Evolutionary conservation across 2,113 vertebrate species (phyloP).

Genomic region (Mola mola): DNA sequence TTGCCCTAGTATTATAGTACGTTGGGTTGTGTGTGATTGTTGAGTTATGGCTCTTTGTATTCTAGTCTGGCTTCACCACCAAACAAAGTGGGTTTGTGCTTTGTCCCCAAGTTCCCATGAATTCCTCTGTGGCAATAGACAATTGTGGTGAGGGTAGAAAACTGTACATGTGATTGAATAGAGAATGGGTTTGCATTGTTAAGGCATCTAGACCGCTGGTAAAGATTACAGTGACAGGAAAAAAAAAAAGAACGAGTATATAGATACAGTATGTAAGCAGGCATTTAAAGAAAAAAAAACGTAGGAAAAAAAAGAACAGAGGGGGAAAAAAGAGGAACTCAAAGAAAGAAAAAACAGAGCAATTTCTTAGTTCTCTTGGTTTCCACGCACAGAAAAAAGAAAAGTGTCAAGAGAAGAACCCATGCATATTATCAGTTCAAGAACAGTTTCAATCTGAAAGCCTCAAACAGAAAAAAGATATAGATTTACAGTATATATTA

Average conservation of each 20-base stretch:
- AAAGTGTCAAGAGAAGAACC: conserved; percentile 82
- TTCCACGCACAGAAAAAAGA: conserved; percentile 61
- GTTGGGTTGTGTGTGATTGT: conserved; percentile 63
- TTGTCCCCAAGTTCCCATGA: conserved; percentile 87
- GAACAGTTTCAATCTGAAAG: conserved; percentile 92
- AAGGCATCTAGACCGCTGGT: conserved; percentile 99
- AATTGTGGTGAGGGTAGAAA: conserved; percentile 91
- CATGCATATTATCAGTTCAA: conserved; percentile 97
- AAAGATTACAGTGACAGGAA: conserved; percentile 96
- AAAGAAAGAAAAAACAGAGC: conserved; percentile 83
- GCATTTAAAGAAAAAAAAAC: conserved; percentile 90
- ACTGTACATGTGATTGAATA: conserved; percentile 95
- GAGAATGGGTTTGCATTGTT: conserved; percentile 97
- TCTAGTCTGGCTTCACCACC: conserved; percentile 76
- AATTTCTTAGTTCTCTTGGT: conserved; percentile 69
- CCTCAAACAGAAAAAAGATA: conserved; percentile 85
- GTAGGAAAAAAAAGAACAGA: conserved; percentile 86
- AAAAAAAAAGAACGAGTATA: conserved; percentile 85
- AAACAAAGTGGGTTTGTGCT: conserved; percentile 93
- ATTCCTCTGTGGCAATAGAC: conserved; percentile 92
- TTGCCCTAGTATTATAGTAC: conserved; percentile 65
- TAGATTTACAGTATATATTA: conserved; percentile 83
- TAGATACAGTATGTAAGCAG: conserved; percentile 87
- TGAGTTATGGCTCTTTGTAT: conserved; percentile 81
- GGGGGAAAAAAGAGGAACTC: conserved; percentile 86